A percentile compares a stretch with the other conserved stretches of the same genome.
Conservation (phyloP, 2,113 vertebrate species). For the Parus major region DNA sequence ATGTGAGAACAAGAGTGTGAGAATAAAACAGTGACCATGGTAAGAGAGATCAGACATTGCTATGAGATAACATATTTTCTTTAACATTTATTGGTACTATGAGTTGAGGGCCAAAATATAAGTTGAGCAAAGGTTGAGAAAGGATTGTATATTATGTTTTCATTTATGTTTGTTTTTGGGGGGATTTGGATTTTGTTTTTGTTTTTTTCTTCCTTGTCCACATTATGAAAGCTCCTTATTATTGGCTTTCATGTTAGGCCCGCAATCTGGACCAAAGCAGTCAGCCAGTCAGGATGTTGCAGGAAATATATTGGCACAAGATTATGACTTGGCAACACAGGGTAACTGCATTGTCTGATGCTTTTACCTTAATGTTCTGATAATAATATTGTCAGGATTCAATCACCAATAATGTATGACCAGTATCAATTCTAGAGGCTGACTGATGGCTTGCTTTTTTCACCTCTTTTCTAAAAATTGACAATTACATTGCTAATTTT, state of each 20-base stretch:
- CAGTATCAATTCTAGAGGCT: neutral
- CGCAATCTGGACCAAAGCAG: neutral
- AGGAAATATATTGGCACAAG: neutral
- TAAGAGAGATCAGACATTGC: neutral
- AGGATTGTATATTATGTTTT: neutral
- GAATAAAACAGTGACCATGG: neutral
- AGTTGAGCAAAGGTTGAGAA: neutral
- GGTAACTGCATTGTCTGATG: neutral
- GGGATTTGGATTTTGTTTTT: neutral
- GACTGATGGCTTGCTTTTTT: neutral
- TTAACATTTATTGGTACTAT: neutral
- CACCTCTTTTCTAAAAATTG: neutral
- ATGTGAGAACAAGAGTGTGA: neutral
- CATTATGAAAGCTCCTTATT: neutral
- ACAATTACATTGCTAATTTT: neutral
- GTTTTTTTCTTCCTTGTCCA: neutral
- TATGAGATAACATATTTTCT: neutral
- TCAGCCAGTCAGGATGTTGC: neutral
- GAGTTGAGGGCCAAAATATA: neutral
- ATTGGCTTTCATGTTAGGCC: neutral
- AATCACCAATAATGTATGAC: neutral
- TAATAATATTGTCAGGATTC: neutral
- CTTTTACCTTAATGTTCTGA: neutral
- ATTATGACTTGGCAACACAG: neutral
- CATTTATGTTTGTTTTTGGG: neutral